Base-by-base conservation (phyloP, 2,797 vertebrate genomes). In the Spheniscus humboldti region DNA sequence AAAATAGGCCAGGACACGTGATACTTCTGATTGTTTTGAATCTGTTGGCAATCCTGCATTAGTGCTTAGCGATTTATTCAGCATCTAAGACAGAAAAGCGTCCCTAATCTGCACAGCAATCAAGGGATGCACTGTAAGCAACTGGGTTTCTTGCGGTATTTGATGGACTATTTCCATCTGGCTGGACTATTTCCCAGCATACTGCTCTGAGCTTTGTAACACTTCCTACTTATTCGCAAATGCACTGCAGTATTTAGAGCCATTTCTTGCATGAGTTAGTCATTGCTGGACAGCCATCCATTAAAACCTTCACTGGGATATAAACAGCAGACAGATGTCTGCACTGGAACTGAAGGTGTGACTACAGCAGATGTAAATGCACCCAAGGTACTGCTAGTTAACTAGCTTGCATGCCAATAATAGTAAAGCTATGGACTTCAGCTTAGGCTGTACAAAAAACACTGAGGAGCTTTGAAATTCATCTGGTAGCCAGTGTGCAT, bases 401-500 rank as follows among this genome's bases (percentile, higher is more conserved):
- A 60, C 18, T 9, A 4, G 2, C 7, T 11, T 52, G n/a, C 2
- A 1, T 80, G 72, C 28, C 82, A 88, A 67, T 2, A 63, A 28
- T 25, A 41, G n/a, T 16, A 45, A 71, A 88, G 41, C 52, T 55
- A 8, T 5, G 15, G 31, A 28, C 47, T 81, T 19, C 43, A 62
- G 33, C 30, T 71, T 41, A 23, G 27, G 35, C 18, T 76, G 16
- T 43, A 55, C 22, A 56, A 89, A 87, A 57, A 30, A 9, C 41
- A n/a, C 31, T 0, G 8, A 74, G 64, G 37, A 74, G 43, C 66
- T 86, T 62, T 55, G 52, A 37, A 76, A 63, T 43, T 33, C 28
- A 56, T 17, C 43, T 63, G 22, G 43, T 33, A 72, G 41, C 9
- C 71, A 69, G 18, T 0, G 0, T 16, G 24, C 17, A 7, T 4